Conservation (phyloP, 2,888 invertebrate genomes). For the Lasius fuliginosus region DNA sequence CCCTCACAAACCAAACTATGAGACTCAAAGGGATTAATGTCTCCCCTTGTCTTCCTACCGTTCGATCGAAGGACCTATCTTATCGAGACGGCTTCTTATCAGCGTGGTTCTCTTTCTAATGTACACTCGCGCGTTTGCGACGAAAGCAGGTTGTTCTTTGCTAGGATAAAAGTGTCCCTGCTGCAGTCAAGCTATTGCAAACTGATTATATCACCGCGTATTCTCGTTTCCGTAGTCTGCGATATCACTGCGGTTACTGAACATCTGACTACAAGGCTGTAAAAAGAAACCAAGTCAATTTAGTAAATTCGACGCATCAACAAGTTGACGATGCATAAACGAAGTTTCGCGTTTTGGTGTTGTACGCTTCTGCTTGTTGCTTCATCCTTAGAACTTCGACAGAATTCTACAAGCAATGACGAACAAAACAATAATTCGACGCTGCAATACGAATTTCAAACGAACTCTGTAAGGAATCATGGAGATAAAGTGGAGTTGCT, state of each 20-base stretch:
- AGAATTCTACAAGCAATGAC: not conserved
- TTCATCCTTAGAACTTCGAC: not conserved
- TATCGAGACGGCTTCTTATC: not conserved
- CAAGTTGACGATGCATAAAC: not conserved
- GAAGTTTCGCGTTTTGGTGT: not conserved
- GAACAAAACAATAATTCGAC: not conserved
- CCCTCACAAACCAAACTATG: not conserved
- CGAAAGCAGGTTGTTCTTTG: not conserved
- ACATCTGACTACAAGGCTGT: not conserved
- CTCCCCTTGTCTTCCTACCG: not conserved
- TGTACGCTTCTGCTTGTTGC: not conserved
- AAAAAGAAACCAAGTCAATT: not conserved
- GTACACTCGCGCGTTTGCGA: not conserved
- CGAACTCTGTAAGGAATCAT: not conserved
- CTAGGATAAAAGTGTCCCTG: not conserved
- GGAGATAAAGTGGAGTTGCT: not conserved
- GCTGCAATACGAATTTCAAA: not conserved
- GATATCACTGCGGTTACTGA: slow-evolving; percentile 31
- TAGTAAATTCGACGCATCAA: slow-evolving; percentile 26
- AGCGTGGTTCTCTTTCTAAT: not conserved
- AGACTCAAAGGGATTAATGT: not conserved
- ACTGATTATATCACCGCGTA: slow-evolving; percentile 3
- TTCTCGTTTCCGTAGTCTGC: slow-evolving; percentile 38
- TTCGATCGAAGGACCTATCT: slow-evolving; percentile 9
- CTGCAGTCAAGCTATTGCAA: not conserved